Evolutionary conservation across 2,113 vertebrate species (phyloP).

Genomic region (Hipposideros armiger): DNA sequence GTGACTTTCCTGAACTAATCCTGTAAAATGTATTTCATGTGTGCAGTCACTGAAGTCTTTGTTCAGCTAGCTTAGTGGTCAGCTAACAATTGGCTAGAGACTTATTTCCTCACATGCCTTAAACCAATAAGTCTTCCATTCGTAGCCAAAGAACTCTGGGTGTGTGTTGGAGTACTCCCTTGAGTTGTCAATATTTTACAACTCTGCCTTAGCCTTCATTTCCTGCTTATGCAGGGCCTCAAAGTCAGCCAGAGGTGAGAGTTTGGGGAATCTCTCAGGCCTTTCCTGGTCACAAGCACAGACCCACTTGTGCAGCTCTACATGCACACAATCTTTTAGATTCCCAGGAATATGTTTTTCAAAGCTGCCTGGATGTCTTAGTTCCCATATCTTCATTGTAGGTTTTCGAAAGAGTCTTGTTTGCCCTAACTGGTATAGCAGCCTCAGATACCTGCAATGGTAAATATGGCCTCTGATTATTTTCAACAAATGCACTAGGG

Average conservation of each 20-base stretch:
- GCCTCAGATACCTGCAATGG: background rate
- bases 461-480: background rate
- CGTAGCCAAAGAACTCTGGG: background rate
- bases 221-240: background rate
- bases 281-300: background rate
- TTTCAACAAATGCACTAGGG: background rate
- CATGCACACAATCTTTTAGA: background rate
- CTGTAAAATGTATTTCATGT: background rate
- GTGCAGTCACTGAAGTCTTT: background rate
- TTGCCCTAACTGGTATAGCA: background rate
- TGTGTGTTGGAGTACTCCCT: background rate
- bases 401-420: background rate
- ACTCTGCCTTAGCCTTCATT: background rate
- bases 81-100: background rate
- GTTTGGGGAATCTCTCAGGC: background rate
- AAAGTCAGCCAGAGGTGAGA: background rate
- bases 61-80: background rate
- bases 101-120: background rate
- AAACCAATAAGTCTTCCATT: background rate
- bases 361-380: background rate
- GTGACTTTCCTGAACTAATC: background rate
- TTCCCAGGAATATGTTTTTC: background rate
- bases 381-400: background rate
- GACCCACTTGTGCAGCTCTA: background rate
- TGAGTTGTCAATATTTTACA: background rate